These are phyloP conservation scores for Vidua chalybeata DNA, from an alignment of 2,113 vertebrate genomes.

Conservation along the genomic window DNA sequence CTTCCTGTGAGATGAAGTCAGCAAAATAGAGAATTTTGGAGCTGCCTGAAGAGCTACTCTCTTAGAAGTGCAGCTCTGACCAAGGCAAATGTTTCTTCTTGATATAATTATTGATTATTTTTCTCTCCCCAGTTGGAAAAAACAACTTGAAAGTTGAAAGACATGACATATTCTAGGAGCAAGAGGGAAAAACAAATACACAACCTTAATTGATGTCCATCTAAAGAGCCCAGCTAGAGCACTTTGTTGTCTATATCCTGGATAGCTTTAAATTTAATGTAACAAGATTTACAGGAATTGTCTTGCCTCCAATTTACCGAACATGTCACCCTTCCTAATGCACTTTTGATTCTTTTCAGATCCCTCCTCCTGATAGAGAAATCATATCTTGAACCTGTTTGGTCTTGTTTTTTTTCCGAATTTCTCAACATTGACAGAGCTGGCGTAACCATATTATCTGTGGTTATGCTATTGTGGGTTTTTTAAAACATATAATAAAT, in stretches of 20 bases:
- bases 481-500: background rate
- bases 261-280: conserved; percentile 51
- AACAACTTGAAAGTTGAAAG: background rate
- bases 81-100: background rate
- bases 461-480: background rate
- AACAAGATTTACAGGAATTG: conserved; percentile 50
- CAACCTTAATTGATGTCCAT: background rate
- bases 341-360: conserved; percentile 18
- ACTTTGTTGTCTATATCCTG: background rate
- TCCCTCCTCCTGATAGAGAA: background rate
- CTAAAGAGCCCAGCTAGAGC: background rate
- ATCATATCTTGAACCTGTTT: background rate
- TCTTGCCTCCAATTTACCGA: conserved; percentile 32
- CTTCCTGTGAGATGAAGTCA: background rate
- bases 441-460: background rate
- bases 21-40: background rate
- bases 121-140: background rate
- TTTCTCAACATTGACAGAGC: background rate
- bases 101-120: background rate
- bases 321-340: conserved; percentile 10
- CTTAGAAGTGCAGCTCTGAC: background rate
- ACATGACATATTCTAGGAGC: background rate
- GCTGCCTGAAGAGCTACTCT: background rate
- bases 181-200: background rate
- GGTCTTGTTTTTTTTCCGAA: background rate